Evolutionary conservation across 2,888 invertebrate species (phyloP), one percentile per base, ranked within the genome.

Genomic region (Autographa gamma): DNA sequence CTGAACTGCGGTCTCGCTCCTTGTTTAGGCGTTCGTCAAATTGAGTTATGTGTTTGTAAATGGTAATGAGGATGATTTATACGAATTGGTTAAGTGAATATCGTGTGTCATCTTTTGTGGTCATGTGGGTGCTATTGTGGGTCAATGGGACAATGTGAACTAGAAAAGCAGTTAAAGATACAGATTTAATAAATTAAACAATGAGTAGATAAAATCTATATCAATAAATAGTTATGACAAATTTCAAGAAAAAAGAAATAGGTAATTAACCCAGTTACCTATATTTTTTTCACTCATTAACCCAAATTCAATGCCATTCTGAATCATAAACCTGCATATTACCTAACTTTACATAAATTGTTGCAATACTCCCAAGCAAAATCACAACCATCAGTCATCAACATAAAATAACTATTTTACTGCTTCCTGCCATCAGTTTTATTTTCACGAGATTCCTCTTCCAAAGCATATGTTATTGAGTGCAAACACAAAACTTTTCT

Each of bases 401-500:
- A 16, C 13, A 58, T 61, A 59, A 25, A 60, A 41, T 14, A 72
- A 56, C 54, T 25, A 56, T 58, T 68, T 68, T 60, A 69, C 25
- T 34, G 7, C 18, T 14, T 34, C 19, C 54, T 16, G 48, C 48
- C 19, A 13, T 56, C 54, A 56, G 4, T 13, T 56, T 56, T 56
- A 56, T 56, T 56, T 56, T 18, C 52, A 32, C 9, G 13, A 54
- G n/a, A 34, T 54, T 18, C 18, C 54, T 63, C 32, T n/a, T 14
- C 2, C 32, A 18, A 63, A 66, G 63, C 48, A 69, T 71, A 52
- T 71, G 69, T 79, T 69, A 77, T 81, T 31, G 66, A 74, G 61
- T 71, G 34, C 67, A 65, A 71, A 74, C 67, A 34, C 19, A 18
- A 69, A 82, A 80, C 66, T 76, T 78, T 66, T 70, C 25, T 71